Base-by-base conservation (phyloP, 2,113 vertebrate species). In the Ifrita kowaldi region DNA sequence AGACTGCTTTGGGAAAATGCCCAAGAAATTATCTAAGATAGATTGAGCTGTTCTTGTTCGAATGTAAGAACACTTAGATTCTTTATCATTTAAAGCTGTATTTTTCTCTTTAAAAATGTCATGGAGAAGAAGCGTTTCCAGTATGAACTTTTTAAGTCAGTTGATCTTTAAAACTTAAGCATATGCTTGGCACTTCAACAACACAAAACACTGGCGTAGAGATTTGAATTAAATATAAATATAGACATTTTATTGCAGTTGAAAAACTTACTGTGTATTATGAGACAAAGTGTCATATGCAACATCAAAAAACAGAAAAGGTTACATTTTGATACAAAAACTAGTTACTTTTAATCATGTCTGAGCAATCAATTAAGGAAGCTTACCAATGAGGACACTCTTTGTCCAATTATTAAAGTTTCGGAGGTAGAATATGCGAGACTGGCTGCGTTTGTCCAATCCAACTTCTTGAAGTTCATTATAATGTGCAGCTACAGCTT, bases 381-480 rank as follows among this genome's bases (percentile, higher is more conserved):
- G 84, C 97, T 95, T 98, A 99, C 99, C 99, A 63, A 99, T 99
- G 57, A 99, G 98, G 64, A 99, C 98, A 5, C 99, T 99, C 97
- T 99, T 99, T 81, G 99, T 98, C 99, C 99, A 99, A 95, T 99
- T 99, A 98, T 99, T 99, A 93, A 99, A 99, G 97, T 99, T 99
- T 84, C 99, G 98, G 97, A 99, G 98, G 98, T 99, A 98, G 97
- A 99, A 98, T 91, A 99, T 99, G 69, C 98, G 98, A 96, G 99
- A 99, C 84, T 97, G 98, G 92, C 98, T 99, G 28, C 99, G 98
- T 39, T 98, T 98, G 32, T 98, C 98, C 85, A 99, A 96, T 16
- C 99, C 99, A 32, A 98, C 98, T 93, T 99, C 99, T 95, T 99
- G 98, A 68, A 99, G 98, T 17, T 98, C 97, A 93, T 99, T 99